These are phyloP conservation scores for Prunella strophiata DNA, from an alignment of 2,797 vertebrate species.

Conservation along the genomic window DNA sequence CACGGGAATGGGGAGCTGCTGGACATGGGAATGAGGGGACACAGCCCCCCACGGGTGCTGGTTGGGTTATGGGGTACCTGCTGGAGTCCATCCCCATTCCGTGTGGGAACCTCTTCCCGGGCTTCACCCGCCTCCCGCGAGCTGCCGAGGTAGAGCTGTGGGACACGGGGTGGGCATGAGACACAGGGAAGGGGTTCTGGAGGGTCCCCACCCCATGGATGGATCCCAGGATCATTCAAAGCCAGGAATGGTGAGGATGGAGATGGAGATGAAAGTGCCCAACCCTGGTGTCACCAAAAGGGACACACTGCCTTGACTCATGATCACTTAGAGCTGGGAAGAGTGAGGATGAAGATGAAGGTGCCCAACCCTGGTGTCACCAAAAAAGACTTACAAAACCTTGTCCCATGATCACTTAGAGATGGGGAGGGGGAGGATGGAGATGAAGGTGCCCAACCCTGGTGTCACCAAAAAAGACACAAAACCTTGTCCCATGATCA, in stretches of 20 bases:
- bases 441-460: not conserved
- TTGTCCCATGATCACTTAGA: no score
- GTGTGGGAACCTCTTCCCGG: conserved; percentile 78
- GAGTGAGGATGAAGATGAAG: not conserved
- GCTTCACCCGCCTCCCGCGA: conserved; percentile 78
- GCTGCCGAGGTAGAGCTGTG: conserved; percentile 92
- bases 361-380: not conserved
- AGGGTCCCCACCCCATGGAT: not conserved
- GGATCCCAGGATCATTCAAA: fast-evolving
- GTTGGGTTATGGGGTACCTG: not conserved
- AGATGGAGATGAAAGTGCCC: not conserved
- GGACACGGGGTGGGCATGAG: not conserved
- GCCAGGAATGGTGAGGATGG: not conserved
- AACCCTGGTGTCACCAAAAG: not conserved
- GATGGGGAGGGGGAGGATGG: not conserved
- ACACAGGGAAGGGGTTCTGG: not conserved
- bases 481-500: no score
- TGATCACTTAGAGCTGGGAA: fast-evolving
- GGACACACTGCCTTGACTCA: no score
- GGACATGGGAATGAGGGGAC: fast-evolving
- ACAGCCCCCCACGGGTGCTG: fast-evolving
- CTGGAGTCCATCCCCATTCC: not conserved
- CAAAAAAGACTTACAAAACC: no score
- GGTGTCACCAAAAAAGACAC: not conserved
- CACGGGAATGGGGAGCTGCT: not conserved